Evolutionary conservation across 2,113 vertebrate species (phyloP).

Genomic region (Chamaetylas fuelleborni): DNA sequence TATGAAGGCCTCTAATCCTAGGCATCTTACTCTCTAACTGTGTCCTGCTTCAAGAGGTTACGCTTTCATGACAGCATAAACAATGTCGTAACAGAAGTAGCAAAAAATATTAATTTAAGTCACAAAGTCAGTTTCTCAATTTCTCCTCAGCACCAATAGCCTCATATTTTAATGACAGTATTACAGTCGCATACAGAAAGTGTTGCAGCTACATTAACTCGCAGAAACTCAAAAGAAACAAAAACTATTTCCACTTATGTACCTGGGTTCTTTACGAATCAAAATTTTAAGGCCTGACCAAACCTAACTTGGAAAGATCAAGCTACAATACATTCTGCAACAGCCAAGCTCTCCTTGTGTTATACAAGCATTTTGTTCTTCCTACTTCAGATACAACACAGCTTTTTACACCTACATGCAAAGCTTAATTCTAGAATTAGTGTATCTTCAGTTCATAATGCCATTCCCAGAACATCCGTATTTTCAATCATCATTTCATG

Average conservation of each 20-base stretch:
- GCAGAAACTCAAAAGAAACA: background rate
- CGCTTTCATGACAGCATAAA: background rate
- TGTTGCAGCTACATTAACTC: background rate
- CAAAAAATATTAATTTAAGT: background rate
- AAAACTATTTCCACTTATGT: background rate
- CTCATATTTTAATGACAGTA: background rate
- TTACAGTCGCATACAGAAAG: background rate
- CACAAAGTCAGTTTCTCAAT: background rate
- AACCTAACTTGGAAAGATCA: background rate
- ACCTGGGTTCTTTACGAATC: background rate
- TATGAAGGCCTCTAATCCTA: background rate
- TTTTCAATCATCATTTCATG: background rate
- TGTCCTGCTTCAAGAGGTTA: background rate
- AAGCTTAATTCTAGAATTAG: background rate
- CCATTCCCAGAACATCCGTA: background rate
- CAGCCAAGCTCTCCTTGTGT: background rate
- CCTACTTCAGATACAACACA: background rate
- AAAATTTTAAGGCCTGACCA: background rate
- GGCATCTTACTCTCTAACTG: background rate
- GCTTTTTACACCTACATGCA: constrained; percentile 4
- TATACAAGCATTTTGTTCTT: background rate
- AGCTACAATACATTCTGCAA: background rate
- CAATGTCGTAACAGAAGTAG: background rate
- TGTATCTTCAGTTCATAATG: background rate
- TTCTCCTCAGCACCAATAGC: background rate